phyloP scores from a whole-genome alignment of 2,113 vertebrate species.

The Sterna hirundo region DNA sequence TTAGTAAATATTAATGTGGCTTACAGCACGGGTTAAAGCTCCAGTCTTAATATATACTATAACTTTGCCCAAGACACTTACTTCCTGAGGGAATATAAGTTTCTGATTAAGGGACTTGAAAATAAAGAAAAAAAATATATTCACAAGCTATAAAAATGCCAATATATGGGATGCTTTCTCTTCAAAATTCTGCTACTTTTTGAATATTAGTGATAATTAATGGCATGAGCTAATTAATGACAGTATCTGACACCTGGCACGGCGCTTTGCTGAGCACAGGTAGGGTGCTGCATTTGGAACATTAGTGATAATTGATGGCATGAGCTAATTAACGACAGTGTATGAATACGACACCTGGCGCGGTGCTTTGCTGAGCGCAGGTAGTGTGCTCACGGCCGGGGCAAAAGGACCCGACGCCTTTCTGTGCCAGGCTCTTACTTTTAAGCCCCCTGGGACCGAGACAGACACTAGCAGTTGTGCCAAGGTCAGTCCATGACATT shows the following conservation, averaged over 20 bases:
- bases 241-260: background rate
- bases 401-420: background rate
- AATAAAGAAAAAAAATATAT: background rate
- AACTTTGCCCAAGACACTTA: background rate
- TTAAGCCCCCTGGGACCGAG: background rate
- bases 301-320: background rate
- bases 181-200: background rate
- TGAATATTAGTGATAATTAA: background rate
- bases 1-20: constrained; percentile 10
- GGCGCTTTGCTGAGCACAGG: background rate
- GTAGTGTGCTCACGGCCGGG: background rate
- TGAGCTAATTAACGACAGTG: background rate
- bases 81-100: background rate
- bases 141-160: background rate
- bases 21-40: background rate
- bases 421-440: background rate
- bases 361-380: background rate
- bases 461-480: background rate
- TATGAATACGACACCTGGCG: background rate
- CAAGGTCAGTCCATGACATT: background rate
- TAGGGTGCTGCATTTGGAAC: background rate
- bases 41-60: background rate
- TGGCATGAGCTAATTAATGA: background rate
- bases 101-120: background rate
- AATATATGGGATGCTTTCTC: background rate